These are phyloP conservation scores for Altica lythri DNA, from an alignment of 2,888 invertebrate species.

Conservation along the genomic window DNA sequence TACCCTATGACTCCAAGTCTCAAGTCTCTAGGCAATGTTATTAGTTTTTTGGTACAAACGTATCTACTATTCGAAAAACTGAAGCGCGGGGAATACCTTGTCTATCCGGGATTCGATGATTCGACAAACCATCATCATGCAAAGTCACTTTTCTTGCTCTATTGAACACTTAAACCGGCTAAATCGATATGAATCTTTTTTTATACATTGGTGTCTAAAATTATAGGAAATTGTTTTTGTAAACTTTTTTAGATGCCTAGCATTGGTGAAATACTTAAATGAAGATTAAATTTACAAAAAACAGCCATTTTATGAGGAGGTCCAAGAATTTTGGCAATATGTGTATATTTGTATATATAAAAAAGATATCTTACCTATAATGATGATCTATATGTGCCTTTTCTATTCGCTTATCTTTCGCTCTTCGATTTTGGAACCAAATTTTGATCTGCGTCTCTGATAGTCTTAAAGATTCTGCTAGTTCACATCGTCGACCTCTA, in stretches of 20 bases:
- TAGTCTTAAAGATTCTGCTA: slow-evolving; percentile 70
- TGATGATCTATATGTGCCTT: slow-evolving; percentile 95
- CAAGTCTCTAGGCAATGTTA: background rate
- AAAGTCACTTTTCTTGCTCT: background rate
- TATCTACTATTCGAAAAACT: too few relatives aligned
- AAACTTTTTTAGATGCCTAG: too few relatives aligned
- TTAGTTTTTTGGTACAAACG: background rate
- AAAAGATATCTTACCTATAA: slow-evolving; percentile 85
- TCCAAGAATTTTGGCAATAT: too few relatives aligned
- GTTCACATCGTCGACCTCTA: slow-evolving; percentile 77
- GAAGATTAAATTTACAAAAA: too few relatives aligned
- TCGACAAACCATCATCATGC: too few relatives aligned
- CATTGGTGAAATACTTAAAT: too few relatives aligned
- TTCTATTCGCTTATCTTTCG: slow-evolving; percentile 95
- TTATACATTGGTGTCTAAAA: too few relatives aligned
- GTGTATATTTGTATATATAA: too few relatives aligned
- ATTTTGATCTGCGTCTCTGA: slow-evolving; percentile 87
- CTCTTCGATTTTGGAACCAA: slow-evolving; percentile 94
- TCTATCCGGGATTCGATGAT: background rate
- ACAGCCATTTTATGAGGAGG: too few relatives aligned
- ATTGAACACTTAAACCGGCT: background rate
- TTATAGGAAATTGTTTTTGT: too few relatives aligned
- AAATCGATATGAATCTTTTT: too few relatives aligned
- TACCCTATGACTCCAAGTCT: background rate
- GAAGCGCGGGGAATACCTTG: background rate